These are phyloP conservation scores for Prunella fulvescens DNA, from an alignment of 2,113 vertebrate genomes.

Conservation along the genomic window DNA sequence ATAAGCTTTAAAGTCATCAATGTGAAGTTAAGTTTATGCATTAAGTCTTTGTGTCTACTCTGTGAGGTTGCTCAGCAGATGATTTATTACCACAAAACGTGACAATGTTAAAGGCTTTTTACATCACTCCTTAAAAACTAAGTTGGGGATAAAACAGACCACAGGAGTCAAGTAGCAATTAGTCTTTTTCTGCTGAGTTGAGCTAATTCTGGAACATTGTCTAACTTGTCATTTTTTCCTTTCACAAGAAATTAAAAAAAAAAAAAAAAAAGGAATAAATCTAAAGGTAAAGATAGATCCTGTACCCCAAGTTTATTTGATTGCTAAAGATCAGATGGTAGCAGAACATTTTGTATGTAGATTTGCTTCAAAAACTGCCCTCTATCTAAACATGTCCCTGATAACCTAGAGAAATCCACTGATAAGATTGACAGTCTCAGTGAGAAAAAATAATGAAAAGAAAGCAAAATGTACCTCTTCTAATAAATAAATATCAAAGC, in stretches of 20 bases:
- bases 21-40: neutral
- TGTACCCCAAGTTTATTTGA: neutral
- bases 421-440: neutral
- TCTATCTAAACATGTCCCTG: neutral
- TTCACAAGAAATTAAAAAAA: neutral
- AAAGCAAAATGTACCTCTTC: neutral
- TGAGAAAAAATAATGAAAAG: neutral
- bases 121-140: neutral
- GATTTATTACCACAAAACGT: neutral
- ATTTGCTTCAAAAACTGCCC: constrained; percentile 26
- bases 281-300: neutral
- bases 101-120: neutral
- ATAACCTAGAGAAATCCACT: constrained; percentile 13
- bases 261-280: neutral
- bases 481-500: constrained; percentile 13
- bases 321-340: neutral
- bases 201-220: neutral
- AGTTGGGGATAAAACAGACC: neutral
- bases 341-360: neutral
- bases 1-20: neutral
- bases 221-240: neutral
- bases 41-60: neutral
- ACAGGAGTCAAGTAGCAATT: neutral
- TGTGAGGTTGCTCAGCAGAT: neutral
- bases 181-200: neutral